Percentiles rank a stretch among this genome's conserved stretches.
These are phyloP conservation scores for Paratilapia polleni DNA, from an alignment of 2,113 vertebrate genomes.

Conservation along the genomic window DNA sequence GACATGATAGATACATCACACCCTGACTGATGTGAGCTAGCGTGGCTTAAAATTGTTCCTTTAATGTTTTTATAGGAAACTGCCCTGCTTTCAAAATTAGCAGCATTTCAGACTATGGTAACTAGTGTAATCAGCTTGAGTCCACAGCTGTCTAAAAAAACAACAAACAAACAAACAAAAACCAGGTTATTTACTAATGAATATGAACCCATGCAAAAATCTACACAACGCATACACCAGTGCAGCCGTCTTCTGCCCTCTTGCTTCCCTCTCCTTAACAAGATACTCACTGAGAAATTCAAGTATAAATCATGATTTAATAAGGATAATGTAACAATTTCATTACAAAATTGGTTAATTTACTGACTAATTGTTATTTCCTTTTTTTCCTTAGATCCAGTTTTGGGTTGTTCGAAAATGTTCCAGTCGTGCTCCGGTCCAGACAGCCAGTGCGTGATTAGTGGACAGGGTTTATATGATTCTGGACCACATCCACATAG, in stretches of 20 bases:
- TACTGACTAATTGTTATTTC: conserved; percentile 32
- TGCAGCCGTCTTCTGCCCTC: not conserved
- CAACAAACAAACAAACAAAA: not conserved
- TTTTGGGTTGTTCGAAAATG: conserved; percentile 64
- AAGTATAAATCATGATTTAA: conserved; percentile 39
- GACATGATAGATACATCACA: not conserved
- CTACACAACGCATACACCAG: not conserved
- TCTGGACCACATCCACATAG: conserved; percentile 29
- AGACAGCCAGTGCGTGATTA: conserved; percentile 32
- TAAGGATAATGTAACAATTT: conserved; percentile 46
- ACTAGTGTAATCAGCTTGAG: not conserved
- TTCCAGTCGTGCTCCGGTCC: conserved; percentile 70
- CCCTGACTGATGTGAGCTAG: not conserved
- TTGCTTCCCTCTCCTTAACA: conserved; percentile 6
- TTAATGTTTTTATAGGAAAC: not conserved
- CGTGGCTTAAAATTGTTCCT: not conserved
- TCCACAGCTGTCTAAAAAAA: not conserved
- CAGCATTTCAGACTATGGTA: not conserved
- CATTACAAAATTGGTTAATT: conserved; percentile 34
- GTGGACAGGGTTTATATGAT: conserved; percentile 35
- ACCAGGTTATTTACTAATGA: not conserved
- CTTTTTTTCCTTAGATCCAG: conserved; percentile 11
- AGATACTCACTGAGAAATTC: not conserved
- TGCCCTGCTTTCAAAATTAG: not conserved
- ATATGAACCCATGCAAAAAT: not conserved